Evolutionary conservation across 2,888 invertebrate genomes (phyloP), one percentile per base, ranked within the genome.

Genomic region (Merodon equestris): DNA sequence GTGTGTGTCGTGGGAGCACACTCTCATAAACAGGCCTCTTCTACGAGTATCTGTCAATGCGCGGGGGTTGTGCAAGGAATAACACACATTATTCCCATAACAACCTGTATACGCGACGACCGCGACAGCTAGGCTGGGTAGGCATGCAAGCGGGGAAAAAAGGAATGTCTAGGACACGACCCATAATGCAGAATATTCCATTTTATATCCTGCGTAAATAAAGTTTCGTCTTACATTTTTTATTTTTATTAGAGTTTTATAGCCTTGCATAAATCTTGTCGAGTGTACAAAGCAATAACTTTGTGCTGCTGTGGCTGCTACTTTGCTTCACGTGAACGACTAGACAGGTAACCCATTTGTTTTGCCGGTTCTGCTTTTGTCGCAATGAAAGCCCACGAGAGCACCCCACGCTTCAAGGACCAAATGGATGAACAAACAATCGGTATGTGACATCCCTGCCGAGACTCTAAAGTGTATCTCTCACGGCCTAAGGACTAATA

Each of bases 171-270:
- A 79, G 74, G 79, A 79, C 79, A 73, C 68, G 64, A 63, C 68
- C 79, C 79, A 74, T 74, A 74, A 79, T 79, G 79, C 79, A 79
- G 74, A 79, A 79, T 79, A 79, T 79, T 79, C 64, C 70, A 66
- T 81, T 81, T 81, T 81, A 81, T 81, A 81, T 81, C 81, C 79
- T 67, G 73, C 77, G 83, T 83, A 83, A 83, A 83, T 83, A 83
- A 83, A 83, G 82, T 81, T 83, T 81, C 73, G 70, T 82, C 82
- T 82, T 83, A 81, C 81, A 83, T 83, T 83, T 83, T 83, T 83
- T 83, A 82, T 83, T 83, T 83, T 83, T 83, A 83, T 83, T 83
- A 70, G 83, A 82, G 82, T 83, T 83, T 83, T 83, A 83, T 83
- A 82, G 83, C 77, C 81, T 68, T 64, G 81, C 82, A 83, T 83